phyloP scores from a whole-genome alignment of 2,888 invertebrate genomes.

The Hirtodrosophila alboralis region DNA sequence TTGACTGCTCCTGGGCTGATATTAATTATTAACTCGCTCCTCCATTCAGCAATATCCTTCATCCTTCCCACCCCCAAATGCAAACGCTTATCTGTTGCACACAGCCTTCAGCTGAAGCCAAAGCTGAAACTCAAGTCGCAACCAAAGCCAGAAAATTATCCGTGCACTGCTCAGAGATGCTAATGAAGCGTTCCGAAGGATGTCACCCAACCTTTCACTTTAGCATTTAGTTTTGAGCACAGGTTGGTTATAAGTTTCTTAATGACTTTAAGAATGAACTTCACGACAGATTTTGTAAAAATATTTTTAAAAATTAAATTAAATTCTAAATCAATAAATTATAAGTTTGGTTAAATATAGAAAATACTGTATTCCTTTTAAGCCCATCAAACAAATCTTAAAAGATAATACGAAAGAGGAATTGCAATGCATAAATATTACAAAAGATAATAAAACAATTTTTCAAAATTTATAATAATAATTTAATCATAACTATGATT shows the following conservation, averaged over 20 bases:
- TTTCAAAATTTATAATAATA: no score
- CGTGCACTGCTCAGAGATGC: constrained; percentile 50
- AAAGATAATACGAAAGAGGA: no score
- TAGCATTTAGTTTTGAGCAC: constrained; percentile 14
- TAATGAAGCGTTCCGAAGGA: constrained; percentile 64
- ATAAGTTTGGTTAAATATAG: no score
- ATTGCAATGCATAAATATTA: no score
- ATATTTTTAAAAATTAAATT: no score
- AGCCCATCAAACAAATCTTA: no score
- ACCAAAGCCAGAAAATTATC: constrained; percentile 21
- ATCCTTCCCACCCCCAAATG: constrained; percentile 7
- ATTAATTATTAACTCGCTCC: constrained; percentile 74
- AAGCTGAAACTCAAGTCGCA: constrained; percentile 19
- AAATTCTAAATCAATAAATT: no score
- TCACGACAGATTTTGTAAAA: not conserved
- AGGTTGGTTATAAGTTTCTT: constrained; percentile 3
- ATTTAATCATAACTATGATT: no score
- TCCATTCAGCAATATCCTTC: constrained; percentile 52
- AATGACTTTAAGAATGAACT: not conserved
- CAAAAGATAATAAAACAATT: no score
- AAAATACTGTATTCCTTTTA: no score
- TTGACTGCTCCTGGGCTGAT: constrained; percentile 62
- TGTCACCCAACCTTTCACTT: constrained; percentile 11
- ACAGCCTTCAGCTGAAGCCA: constrained; percentile 48
- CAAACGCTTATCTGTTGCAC: constrained; percentile 71